phyloP scores from a whole-genome alignment of 2,113 vertebrate species.

The Natator depressus region DNA sequence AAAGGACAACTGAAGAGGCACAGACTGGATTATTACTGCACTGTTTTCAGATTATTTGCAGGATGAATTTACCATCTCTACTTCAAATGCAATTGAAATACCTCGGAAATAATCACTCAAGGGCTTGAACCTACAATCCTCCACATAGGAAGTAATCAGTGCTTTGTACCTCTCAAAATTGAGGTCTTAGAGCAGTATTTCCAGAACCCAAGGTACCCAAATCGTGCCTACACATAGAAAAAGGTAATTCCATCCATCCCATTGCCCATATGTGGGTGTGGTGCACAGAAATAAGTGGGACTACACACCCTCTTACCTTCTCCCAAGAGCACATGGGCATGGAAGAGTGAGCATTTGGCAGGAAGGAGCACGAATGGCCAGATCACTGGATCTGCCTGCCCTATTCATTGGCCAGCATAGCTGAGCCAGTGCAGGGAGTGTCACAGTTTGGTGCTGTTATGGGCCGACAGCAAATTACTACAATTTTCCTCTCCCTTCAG shows the following conservation, averaged over 20 bases:
- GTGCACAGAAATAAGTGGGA: no score
- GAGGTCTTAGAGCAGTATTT: neutral
- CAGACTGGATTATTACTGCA: neutral
- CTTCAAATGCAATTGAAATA: neutral
- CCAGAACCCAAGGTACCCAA: neutral
- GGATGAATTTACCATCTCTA: neutral
- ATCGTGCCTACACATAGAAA: neutral
- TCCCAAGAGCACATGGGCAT: no score
- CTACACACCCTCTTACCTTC: no score
- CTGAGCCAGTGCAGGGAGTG: no score
- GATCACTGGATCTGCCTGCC: no score
- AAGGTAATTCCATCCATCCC: neutral
- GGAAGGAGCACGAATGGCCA: no score
- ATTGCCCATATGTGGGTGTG: no score
- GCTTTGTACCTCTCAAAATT: neutral
- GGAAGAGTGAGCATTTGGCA: no score
- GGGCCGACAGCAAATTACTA: no score
- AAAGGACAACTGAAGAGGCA: neutral
- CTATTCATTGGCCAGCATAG: no score
- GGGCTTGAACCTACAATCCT: neutral
- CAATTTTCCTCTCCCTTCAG: no score
- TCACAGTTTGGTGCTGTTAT: no score
- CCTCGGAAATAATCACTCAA: neutral
- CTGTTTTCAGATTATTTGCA: neutral
- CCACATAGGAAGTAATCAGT: neutral